Evolutionary conservation across 2,113 vertebrate species (phyloP), one percentile per base, ranked within the genome.

Genomic region (Triplophysa siluroides): DNA sequence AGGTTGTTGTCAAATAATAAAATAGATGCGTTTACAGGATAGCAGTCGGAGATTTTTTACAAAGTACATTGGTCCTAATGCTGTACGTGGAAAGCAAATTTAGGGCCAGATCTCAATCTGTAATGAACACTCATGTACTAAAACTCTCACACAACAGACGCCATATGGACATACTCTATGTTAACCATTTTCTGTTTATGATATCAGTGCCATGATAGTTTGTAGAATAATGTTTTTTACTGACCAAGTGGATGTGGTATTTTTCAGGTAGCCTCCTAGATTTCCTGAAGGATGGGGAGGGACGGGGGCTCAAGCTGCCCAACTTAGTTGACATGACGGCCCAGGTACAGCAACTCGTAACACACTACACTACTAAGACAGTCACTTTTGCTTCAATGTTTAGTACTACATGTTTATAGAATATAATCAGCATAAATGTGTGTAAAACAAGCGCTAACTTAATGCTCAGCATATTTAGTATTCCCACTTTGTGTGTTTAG

Each of bases 321-420:
- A 96, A 98, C 82, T 92, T 99, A 70, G 97, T 99, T 81, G 98
- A 99, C 88, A 97, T 99, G 96, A 97, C 97, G 0, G 95, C 96
- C 24, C 98, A 99, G 96, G 98, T 99, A 83, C 70, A 63, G 26
- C 52, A 66, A 54, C 29, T 24, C 43, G 19, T 8, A 21, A 58
- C 3, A 58, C 19, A 8, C 7, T n/a, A n/a, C 1, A 58, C 54
- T 21, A 58, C 54, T 21, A 58, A 58, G 8, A n/a, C 14, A 54
- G 43, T 18, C 54, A 2, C 16, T 19, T 56, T 56, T 56, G 5
- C 52, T n/a, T 54, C 13, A 54, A 6, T 54, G 13, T 50, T 50
- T 38, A 38, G 6, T 29, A 29, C 29, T 29, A 24, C 2, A 29
- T 29, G 3, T 29, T 4, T 4, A 29, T n/a, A 29, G 7, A 38